Percentiles rank a stretch among this genome's conserved stretches.
phyloP scores from a whole-genome alignment of 30 jellyfish, hydroid and myxozoan genomes.

The Hydractinia echinata region DNA sequence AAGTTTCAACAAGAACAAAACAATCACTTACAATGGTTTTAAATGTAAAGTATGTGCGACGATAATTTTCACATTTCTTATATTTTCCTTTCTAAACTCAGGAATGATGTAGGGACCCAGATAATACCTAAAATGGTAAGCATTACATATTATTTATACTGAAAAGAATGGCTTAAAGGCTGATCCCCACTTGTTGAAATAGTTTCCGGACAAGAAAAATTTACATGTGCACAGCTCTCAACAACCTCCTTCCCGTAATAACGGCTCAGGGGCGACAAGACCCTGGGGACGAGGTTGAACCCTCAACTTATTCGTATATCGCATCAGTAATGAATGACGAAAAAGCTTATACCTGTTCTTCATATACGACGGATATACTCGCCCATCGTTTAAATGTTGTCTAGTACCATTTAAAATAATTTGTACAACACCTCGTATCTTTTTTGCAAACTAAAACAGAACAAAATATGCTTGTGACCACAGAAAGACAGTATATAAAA shows the following conservation, averaged over 20 bases:
- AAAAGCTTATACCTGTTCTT: constrained; percentile 58
- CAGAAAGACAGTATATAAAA: neutral
- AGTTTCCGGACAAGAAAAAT: too few species aligned
- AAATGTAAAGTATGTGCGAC: constrained; percentile 87
- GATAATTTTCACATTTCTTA: constrained; percentile 57
- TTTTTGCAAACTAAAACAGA: constrained; percentile 65
- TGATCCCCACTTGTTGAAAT: too few species aligned
- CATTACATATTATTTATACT: neutral
- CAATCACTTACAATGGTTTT: constrained; percentile 64
- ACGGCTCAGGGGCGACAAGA: too few species aligned
- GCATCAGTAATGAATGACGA: neutral
- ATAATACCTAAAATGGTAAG: constrained; percentile 59
- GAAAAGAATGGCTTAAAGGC: neutral
- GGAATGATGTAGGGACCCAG: constrained; percentile 97
- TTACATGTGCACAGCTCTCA: too few species aligned
- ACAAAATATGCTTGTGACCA: neutral
- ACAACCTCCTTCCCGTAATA: too few species aligned
- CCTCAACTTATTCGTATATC: neutral
- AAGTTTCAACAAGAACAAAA: neutral
- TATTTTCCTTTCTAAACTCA: constrained; percentile 44
- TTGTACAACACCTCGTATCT: constrained; percentile 74
- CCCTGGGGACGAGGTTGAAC: too few species aligned
- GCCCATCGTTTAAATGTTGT: constrained; percentile 69
- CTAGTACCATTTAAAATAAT: constrained; percentile 89
- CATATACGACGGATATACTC: constrained; percentile 81